Conservation (phyloP, 2,113 vertebrate genomes). For the Mionectes macconnelli region DNA sequence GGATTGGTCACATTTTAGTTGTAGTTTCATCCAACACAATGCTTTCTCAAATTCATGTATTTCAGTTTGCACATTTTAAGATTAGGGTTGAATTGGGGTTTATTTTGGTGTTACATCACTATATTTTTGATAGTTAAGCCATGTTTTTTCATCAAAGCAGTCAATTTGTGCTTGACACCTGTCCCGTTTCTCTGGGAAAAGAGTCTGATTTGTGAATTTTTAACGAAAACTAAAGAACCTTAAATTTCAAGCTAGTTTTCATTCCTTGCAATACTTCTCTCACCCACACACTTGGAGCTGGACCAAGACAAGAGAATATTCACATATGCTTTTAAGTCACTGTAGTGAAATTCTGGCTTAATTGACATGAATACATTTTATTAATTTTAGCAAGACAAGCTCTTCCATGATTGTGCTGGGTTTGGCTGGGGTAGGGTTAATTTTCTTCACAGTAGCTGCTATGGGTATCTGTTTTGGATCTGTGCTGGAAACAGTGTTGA, state of each 20-base stretch:
- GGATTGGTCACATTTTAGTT: background rate
- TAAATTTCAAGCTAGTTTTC: background rate
- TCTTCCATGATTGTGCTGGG: background rate
- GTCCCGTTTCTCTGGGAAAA: background rate
- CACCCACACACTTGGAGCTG: background rate
- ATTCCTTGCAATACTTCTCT: background rate
- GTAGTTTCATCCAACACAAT: background rate
- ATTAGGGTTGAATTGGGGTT: rapidly evolving
- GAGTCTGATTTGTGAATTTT: background rate
- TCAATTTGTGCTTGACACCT: background rate
- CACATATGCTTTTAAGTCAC: background rate
- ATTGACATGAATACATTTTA: background rate
- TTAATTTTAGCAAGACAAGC: background rate
- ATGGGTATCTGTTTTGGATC: background rate
- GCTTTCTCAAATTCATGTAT: background rate
- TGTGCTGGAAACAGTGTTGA: background rate
- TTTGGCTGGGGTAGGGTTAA: background rate
- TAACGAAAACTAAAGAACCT: background rate
- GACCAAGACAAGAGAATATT: background rate
- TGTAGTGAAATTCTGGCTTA: background rate
- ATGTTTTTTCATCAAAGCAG: background rate
- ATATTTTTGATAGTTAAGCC: background rate
- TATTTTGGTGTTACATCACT: background rate
- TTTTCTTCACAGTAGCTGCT: background rate
- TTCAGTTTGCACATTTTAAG: background rate